Base-by-base conservation (phyloP, 2,797 vertebrate genomes). In the Hippoglossus hippoglossus region DNA sequence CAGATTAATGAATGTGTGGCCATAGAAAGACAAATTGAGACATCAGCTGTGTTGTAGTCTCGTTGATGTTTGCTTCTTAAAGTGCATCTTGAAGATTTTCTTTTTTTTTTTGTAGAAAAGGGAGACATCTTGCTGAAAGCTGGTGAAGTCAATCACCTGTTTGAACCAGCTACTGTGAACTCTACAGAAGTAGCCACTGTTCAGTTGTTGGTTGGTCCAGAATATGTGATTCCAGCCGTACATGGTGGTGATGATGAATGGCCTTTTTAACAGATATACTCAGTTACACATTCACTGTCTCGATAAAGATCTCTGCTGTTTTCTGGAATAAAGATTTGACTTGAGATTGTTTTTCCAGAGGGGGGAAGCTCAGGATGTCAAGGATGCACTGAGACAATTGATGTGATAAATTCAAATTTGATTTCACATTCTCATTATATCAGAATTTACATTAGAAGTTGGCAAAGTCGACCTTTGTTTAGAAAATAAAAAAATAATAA, bases 181-280 rank as follows among this genome's bases (percentile, higher is more conserved):
- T 73, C 55, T 4, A 39, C 39, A 63, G 5, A 63, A 67, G 65
- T 51, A 60, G 65, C 56, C 68, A 50, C 7, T 8, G 41, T 26
- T 75, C 74, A 71, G 71, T 19, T 41, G 57, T 1, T 53, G 36
- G 66, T 10, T 64, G 50, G 57, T 28, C 36, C 58, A 50, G 39
- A 47, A 39, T 5, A 13, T 67, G 44, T 21, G 49, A 61, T 18
- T 54, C 34, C 46, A 49, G 26, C 44, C 36, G 18, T 22, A 16
- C 49, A 54, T 60, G 12, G 7, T 41, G 39, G 41, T 41, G 6
- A 7, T 7, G 28, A 8, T 31, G 5, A 15, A n/a, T 60, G 41
- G 31, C 24, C 21, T 4, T 58, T 73, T 71, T 12, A 19, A 31
- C 28, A 1, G 55, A 24, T 6, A 31, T 10, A 6, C 13, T 41